Evolutionary conservation across 1,140 invertebrate genomes (phyloP), one percentile per base, ranked within the genome.

Genomic region (Schlechtendalia chinensis): DNA sequence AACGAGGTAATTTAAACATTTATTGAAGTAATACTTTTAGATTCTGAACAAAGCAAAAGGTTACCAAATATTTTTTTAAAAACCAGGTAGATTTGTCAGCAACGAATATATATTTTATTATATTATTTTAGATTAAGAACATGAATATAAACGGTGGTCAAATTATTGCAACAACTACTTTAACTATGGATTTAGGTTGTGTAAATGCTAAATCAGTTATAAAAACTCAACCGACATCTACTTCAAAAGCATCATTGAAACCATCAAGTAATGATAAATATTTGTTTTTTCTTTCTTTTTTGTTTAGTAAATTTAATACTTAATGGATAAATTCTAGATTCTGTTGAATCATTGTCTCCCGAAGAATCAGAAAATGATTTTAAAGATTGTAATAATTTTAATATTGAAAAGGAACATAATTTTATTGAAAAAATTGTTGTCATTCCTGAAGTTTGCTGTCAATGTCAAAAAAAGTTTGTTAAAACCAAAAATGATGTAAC

Each of bases 391-490:
- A 39, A 56, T 24, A 50, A 24, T 17, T n/a, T 17, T 39, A 39
- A 45, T 17, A 45, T 4, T 29, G 58, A 61, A 61, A 79, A 79
- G 27, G 17, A 47, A 47, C 75, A 79, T 29, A 79, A 79, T 79
- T 79, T 79, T 79, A 22, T 61, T 19, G 22, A 79, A 63, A 79
- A 79, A 79, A 79, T 61, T 10, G 27, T 79, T 24, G 75, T 79
- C 1, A 63, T 79, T 53, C 39, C 75, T 1, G 75, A 79, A 63
- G 19, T 19, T 10, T 79, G 75, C 47, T 17, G 22, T 16, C 58
- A 79, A 19, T 79, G 75, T 63, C 22, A 14, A 45, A 50, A 50
- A 63, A 79, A 63, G 75, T 79, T 32, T 45, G 74, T 77, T 24
- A 50, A 22, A 45, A 8, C 61, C 19, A 0, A 63, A 63, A 58